These are phyloP conservation scores for Epinephelus malabaricus DNA, from an alignment of 2,797 vertebrate genomes.

Conservation along the genomic window DNA sequence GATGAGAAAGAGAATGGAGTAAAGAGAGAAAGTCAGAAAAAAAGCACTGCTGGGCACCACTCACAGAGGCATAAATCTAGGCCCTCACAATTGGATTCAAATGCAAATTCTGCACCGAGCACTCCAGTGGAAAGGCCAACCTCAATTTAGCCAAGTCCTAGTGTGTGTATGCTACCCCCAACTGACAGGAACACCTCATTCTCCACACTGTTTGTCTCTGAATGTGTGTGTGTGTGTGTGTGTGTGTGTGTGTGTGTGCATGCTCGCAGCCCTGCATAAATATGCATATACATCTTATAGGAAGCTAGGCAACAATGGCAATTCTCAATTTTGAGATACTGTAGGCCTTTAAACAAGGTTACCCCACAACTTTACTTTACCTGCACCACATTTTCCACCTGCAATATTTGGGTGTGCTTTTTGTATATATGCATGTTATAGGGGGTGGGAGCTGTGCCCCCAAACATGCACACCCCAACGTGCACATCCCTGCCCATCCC, in stretches of 20 bases:
- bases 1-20: slow-evolving; percentile 57
- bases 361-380: neutral
- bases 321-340: neutral
- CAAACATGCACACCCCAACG: slow-evolving; percentile 34
- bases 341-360: neutral
- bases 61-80: slow-evolving; percentile 82
- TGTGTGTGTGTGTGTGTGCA: slow-evolving; percentile 15
- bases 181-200: slow-evolving; percentile 73
- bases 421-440: slow-evolving; percentile 33
- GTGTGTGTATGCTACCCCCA: slow-evolving; percentile 66
- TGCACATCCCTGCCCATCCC: slow-evolving; percentile 63
- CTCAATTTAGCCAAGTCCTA: slow-evolving; percentile 80
- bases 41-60: slow-evolving; percentile 78
- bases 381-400: neutral
- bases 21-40: slow-evolving; percentile 58
- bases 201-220: slow-evolving; percentile 53
- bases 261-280: slow-evolving; percentile 25
- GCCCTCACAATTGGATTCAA: slow-evolving; percentile 84
- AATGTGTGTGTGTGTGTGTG: slow-evolving; percentile 31
- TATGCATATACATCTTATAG: slow-evolving; percentile 39
- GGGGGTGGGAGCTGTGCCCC: slow-evolving; percentile 24
- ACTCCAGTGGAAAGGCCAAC: slow-evolving; percentile 77
- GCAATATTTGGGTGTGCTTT: slow-evolving; percentile 2
- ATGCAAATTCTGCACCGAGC: slow-evolving; percentile 83
- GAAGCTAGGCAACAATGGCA: neutral